Percentiles rank a stretch among this genome's conserved stretches.
Evolutionary conservation across 2,888 invertebrate genomes (phyloP).

Genomic region (Platycheirus albimanus): DNA sequence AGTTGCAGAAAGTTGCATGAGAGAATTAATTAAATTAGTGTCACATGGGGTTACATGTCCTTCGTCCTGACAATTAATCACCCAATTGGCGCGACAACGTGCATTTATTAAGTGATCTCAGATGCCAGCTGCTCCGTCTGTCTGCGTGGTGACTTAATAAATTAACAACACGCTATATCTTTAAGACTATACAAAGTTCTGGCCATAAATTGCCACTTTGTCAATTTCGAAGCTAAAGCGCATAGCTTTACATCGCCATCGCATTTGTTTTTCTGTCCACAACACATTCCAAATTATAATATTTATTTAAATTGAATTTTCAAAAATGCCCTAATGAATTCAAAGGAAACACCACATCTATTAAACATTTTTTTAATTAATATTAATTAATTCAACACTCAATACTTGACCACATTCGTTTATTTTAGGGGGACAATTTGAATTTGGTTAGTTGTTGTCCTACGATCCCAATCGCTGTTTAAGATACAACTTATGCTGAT

Average conservation of each 20-base stretch:
- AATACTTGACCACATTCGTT: slow-evolving; percentile 4
- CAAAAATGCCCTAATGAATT: slow-evolving; percentile 20
- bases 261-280: slow-evolving; percentile 17
- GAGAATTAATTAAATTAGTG: slow-evolving; percentile 63
- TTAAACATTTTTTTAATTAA: slow-evolving; percentile 48
- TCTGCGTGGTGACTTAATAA: slow-evolving; percentile 33
- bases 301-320: slow-evolving; percentile 34
- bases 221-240: slow-evolving; percentile 24
- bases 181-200: slow-evolving; percentile 16
- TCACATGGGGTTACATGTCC: slow-evolving; percentile 55
- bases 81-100: slow-evolving; percentile 43
- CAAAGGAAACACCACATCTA: slow-evolving; percentile 34
- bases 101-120: slow-evolving; percentile 4
- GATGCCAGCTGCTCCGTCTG: slow-evolving; percentile 5
- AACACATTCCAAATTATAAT: slow-evolving; percentile 34
- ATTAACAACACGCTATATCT: slow-evolving; percentile 52
- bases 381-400: slow-evolving; percentile 41
- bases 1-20: slow-evolving; percentile 35
- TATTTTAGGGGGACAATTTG: slow-evolving; percentile 8
- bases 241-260: slow-evolving; percentile 15
- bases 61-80: slow-evolving; percentile 65
- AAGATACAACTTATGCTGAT: slow-evolving; percentile 35
- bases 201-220: slow-evolving; percentile 29
- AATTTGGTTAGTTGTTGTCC: slow-evolving; percentile 13
- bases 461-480: slow-evolving; percentile 28